Conservation (phyloP, 2,113 vertebrate genomes). For the Butorides virescens region DNA sequence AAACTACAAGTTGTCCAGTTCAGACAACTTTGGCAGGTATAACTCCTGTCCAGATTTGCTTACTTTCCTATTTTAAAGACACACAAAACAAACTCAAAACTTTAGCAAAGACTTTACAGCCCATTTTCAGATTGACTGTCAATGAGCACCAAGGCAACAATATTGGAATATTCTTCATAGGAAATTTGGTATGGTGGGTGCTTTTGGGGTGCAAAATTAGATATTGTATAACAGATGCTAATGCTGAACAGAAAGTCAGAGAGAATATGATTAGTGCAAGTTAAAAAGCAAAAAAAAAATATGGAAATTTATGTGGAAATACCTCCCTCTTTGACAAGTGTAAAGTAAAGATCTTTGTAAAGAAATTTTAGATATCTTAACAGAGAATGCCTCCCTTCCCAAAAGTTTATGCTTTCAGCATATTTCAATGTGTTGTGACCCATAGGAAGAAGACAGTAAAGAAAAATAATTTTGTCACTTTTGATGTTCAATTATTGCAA, state of each 20-base stretch:
- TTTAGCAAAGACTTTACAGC: background rate
- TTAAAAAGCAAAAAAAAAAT: background rate
- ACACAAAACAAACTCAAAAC: background rate
- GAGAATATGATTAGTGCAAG: background rate
- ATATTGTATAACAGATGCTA: background rate
- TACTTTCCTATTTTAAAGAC: background rate
- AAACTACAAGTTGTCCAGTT: background rate
- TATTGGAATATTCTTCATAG: background rate
- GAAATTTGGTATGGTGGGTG: background rate
- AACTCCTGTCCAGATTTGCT: background rate
- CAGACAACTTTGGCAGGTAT: background rate
- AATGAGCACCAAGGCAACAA: background rate
- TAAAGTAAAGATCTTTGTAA: background rate
- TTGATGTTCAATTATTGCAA: background rate
- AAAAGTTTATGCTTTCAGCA: background rate
- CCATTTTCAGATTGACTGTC: background rate
- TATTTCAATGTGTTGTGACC: background rate
- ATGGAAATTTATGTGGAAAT: background rate
- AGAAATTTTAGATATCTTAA: background rate
- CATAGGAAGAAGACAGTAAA: background rate
- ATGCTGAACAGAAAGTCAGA: background rate
- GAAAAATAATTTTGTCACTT: background rate
- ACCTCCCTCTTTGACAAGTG: background rate
- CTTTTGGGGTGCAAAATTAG: background rate
- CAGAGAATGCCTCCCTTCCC: background rate